Evolutionary conservation across 1,140 invertebrate genomes (phyloP), one percentile per base, ranked within the genome.

Genomic region (Harpegnathos saltator): DNA sequence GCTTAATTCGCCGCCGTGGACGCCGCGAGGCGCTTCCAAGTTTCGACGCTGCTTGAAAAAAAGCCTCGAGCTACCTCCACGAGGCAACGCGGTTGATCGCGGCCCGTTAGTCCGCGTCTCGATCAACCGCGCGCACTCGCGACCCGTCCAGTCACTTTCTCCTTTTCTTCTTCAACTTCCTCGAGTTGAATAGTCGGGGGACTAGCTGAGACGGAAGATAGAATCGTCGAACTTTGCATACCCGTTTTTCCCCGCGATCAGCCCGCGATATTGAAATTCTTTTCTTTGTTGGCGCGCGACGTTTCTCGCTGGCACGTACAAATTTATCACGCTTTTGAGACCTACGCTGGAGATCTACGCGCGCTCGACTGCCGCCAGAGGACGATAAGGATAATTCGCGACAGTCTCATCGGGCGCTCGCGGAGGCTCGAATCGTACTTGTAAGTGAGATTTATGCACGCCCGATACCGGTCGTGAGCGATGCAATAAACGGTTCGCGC

Each of bases 361-460:
- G 59, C 69, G 29, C 63, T 14, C 22, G 77, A 62, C 54, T 63
- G 38, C 17, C 38, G 7, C 24, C 19, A 54, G n/a, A n/a, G 33
- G 26, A 61, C 19, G 77, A 81, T 84, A 81, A 81, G 50, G 12
- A 38, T 44, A 58, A 82, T 68, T 17, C 26, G 24, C 29, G 54
- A 68, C 59, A 65, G 22, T 48, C 14, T 22, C 65, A 61, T 68
- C 58, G 65, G 9, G 63, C 56, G n/a, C n/a, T n/a, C n/a, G 44
- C 66, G 75, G 85, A 78, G 29, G n/a, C n/a, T n/a, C n/a, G n/a
- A n/a, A n/a, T 83, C 52, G 65, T 75, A 85, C 85, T 89, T 82
- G n/a, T n/a, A 85, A 85, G 87, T 82, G 65, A 84, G 81, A 83
- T 85, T 87, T 85, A 85, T 77, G 69, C 68, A 80, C 72, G 74